Conservation (phyloP, 2,797 vertebrate genomes). For the Brotula barbata region DNA sequence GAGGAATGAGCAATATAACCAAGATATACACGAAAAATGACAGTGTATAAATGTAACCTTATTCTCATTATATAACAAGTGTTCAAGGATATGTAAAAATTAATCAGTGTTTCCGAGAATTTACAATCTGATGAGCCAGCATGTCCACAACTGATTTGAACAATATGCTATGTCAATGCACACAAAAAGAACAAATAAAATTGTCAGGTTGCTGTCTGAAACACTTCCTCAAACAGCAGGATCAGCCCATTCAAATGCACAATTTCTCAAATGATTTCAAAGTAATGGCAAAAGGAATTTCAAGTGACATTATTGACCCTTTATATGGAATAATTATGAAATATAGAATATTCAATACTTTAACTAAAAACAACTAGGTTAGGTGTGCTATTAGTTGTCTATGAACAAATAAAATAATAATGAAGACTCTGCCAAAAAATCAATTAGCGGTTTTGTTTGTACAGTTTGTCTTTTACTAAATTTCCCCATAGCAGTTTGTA, state of each 20-base stretch:
- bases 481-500: too few species aligned
- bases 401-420: too few species aligned
- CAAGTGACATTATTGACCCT: neutral
- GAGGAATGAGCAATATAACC: conserved; percentile 38
- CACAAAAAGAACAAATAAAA: neutral
- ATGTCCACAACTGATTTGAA: conserved; percentile 5
- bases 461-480: too few species aligned
- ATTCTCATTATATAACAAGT: conserved; percentile 5
- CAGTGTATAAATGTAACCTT: neutral
- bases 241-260: neutral
- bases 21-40: conserved; percentile 37
- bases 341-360: neutral
- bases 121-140: neutral
- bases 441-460: too few species aligned
- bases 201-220: neutral
- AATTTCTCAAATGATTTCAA: neutral
- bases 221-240: neutral
- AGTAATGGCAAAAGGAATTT: neutral
- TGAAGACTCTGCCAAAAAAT: too few species aligned
- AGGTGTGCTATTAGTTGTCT: too few species aligned
- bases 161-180: neutral
- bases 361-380: neutral
- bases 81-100: conserved; percentile 10
- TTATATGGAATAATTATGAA: neutral
- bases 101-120: neutral